Base-by-base conservation (phyloP, 2,113 vertebrate species). In the Mus pahari region DNA sequence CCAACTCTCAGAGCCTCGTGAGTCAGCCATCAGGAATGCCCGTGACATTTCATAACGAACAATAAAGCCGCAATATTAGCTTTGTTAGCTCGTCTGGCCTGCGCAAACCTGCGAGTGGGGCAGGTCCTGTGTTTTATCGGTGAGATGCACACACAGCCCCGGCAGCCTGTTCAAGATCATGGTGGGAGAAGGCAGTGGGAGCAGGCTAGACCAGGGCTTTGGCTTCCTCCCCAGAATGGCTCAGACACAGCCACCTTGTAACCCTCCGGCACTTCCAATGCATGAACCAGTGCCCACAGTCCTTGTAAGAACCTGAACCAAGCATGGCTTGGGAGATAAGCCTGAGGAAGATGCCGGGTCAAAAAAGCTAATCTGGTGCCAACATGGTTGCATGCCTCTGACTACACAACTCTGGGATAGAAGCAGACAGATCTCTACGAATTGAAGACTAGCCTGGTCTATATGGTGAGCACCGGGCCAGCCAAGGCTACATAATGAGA, bases 21-120 rank as follows among this genome's bases (percentile, higher is more conserved):
- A 95, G 74, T 97, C 97, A 93, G 45, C 78, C 86, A 11, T n/a
- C 92, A 95, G 94, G 96, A 96, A 97, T 95, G 96, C 83, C 22
- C 8, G 39, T 11, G 90, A 87, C 78, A 33, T 91, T 91, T 95
- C 92, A 9, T 58, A 89, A 95, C 89, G 55, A 96, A 83, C 62
- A 84, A 78, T 74, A 74, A 89, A 48, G 45, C 81, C 12, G 19
- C 70, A 53, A 19, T 0, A 8, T 50, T 70, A 64, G 22, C 13
- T 64, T 16, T 4, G 1, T 20, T 55, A 26, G 78, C 83, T 88
- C 62, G 1, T 8, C 20, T 11, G 5, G 55, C 90, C 84, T 58
- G 62, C 74, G 33, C 78, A 22, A 10, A 83, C 90, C 84, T n/a
- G 70, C 5, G 22, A 6, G 14, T 8, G 39, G 39, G 88, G 22